These are phyloP conservation scores for Myopa testacea DNA, from an alignment of 2,888 invertebrate species.

Conservation along the genomic window DNA sequence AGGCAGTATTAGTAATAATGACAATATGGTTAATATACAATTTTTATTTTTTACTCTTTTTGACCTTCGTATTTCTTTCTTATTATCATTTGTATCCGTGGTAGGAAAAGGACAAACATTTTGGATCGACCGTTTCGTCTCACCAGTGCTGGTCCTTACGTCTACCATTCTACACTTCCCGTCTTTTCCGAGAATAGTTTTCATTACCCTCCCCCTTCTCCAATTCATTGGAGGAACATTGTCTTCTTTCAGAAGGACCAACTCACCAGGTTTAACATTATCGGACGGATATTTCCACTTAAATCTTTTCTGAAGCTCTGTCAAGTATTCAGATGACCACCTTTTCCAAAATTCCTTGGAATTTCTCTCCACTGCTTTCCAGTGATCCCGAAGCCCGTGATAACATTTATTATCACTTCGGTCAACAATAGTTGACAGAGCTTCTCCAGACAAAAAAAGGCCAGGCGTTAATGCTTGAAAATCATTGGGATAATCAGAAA, in stretches of 20 bases:
- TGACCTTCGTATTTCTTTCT: neutral
- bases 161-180: too few relatives aligned
- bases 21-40: conserved; percentile 4
- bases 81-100: neutral
- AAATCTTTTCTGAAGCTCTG: neutral
- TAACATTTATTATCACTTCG: neutral
- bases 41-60: conserved; percentile 17
- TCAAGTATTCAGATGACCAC: conserved; percentile 9
- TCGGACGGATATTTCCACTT: too few relatives aligned
- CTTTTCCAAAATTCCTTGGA: conserved; percentile 18
- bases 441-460: conserved; percentile 15
- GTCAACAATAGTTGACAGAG: neutral
- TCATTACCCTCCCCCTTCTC: too few relatives aligned
- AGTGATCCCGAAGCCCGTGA: neutral
- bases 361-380: conserved; percentile 8
- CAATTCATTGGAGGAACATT: too few relatives aligned
- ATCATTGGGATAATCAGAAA: conserved; percentile 1
- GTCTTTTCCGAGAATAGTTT: too few relatives aligned
- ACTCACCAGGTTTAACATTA: too few relatives aligned
- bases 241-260: too few relatives aligned
- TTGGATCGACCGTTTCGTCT: neutral
- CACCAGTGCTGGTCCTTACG: too few relatives aligned
- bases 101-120: conserved; percentile 29
- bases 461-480: conserved; percentile 20
- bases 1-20: neutral